phyloP scores from a whole-genome alignment of 2,113 vertebrate genomes.

The Petrocephalus zakoni region DNA sequence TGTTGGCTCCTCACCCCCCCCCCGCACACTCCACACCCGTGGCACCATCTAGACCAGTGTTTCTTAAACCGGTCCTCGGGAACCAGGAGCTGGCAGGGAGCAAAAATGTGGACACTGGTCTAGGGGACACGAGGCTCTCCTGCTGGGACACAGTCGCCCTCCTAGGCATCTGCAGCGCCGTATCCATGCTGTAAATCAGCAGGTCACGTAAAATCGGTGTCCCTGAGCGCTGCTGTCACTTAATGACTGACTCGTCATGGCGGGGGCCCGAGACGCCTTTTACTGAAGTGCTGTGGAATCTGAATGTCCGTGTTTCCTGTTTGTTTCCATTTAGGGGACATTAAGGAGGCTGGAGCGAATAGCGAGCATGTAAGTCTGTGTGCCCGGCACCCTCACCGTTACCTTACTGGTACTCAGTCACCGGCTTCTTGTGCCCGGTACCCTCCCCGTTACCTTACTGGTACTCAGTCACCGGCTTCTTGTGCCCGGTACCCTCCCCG shows the following conservation, averaged over 20 bases:
- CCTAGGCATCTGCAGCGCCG: neutral
- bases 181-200: neutral
- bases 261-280: neutral
- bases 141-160: neutral
- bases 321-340: constrained; percentile 65
- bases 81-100: neutral
- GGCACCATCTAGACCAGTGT: neutral
- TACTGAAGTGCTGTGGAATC: neutral
- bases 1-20: no score
- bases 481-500: neutral
- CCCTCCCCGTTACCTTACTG: no score
- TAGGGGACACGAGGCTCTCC: neutral
- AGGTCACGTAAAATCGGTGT: neutral
- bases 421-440: no score
- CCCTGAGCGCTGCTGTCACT: neutral
- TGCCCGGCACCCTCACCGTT: neutral
- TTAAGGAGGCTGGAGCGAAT: constrained; percentile 75
- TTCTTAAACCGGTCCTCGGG: neutral
- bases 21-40: neutral
- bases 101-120: neutral
- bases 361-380: constrained; percentile 77
- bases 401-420: neutral
- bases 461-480: no score
- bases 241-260: neutral
- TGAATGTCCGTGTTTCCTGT: neutral